A percentile compares a stretch with the other conserved stretches of the same genome.
Conservation (phyloP, 2,888 invertebrate genomes). For the Clistopyga incitator region DNA sequence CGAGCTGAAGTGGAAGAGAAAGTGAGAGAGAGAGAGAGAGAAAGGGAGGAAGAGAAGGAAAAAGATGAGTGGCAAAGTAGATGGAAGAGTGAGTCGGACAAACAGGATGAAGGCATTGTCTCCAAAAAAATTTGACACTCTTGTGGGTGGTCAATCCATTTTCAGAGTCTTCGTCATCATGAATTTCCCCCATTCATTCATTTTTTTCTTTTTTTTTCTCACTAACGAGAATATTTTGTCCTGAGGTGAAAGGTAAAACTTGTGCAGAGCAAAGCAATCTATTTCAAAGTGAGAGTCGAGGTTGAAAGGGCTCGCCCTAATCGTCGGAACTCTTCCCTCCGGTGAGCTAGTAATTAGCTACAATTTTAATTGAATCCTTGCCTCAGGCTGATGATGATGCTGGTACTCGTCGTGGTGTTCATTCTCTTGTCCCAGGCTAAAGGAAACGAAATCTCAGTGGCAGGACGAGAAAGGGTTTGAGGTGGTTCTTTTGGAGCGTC, state of each 20-base stretch:
- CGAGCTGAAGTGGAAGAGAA: conserved; percentile 1
- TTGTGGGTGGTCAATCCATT: conserved; percentile 20
- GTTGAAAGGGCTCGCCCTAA: conserved; percentile 12
- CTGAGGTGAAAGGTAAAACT: conserved; percentile 17
- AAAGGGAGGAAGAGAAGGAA: background rate
- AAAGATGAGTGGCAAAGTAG: conserved; percentile 14
- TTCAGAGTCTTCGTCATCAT: conserved; percentile 4
- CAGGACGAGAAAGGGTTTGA: conserved; percentile 43
- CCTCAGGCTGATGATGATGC: conserved; percentile 31
- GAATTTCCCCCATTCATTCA: background rate
- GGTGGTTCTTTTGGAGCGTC: conserved; percentile 38
- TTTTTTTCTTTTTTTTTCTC: background rate
- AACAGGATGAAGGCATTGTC: conserved; percentile 36
- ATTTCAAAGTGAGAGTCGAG: conserved; percentile 5
- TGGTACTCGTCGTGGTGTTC: conserved; percentile 26
- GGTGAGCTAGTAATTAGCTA: conserved; percentile 56
- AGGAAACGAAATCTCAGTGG: conserved; percentile 10
- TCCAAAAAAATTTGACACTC: conserved; percentile 23
- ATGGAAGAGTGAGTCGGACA: conserved; percentile 28
- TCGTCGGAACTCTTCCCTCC: background rate
- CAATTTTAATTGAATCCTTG: conserved; percentile 67
- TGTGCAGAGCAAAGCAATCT: conserved; percentile 3
- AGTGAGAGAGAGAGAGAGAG: conserved; percentile 13
- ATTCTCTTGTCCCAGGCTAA: conserved; percentile 26
- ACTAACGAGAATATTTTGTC: conserved; percentile 10